Evolutionary conservation across 1,140 invertebrate species (phyloP).

Genomic region (Drosophila gunungcola): DNA sequence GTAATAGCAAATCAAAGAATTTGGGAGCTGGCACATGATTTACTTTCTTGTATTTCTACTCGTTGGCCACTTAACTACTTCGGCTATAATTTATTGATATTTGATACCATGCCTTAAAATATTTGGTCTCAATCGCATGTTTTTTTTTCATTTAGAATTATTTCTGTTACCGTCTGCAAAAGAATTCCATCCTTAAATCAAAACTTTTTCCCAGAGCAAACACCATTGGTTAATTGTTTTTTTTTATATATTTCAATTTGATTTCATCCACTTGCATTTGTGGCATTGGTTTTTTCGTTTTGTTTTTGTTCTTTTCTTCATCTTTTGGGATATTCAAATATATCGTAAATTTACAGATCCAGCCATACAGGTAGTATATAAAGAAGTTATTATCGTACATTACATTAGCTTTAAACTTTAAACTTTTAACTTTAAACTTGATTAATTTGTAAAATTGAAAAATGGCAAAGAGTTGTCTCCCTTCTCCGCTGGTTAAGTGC

Average conservation of each 20-base stretch:
- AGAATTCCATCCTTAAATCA: background rate
- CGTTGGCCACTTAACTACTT: too few relatives aligned
- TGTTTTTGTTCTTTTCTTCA: slow-evolving; percentile 26
- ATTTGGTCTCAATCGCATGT: too few relatives aligned
- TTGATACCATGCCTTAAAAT: too few relatives aligned
- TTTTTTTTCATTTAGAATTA: too few relatives aligned
- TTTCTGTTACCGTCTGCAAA: too few relatives aligned
- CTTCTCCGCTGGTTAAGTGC: slow-evolving; percentile 34
- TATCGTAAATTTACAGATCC: slow-evolving; percentile 74
- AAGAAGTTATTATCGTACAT: slow-evolving; percentile 44
- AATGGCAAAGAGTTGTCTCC: slow-evolving; percentile 64
- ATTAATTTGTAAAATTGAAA: slow-evolving; percentile 57
- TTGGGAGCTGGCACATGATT: too few relatives aligned
- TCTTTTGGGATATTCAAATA: slow-evolving; percentile 45
- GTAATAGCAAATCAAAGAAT: background rate
- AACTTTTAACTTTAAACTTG: slow-evolving; percentile 37
- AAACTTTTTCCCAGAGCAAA: background rate
- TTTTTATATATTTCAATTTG: slow-evolving; percentile 48
- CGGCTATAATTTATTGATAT: too few relatives aligned
- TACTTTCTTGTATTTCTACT: too few relatives aligned
- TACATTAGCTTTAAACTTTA: slow-evolving; percentile 52
- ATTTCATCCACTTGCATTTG: slow-evolving; percentile 46
- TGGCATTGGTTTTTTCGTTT: slow-evolving; percentile 46
- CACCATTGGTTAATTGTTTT: slow-evolving; percentile 30
- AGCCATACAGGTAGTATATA: slow-evolving; percentile 60